Base-by-base conservation (phyloP, 2,888 invertebrate species). In the Brachynemurus nebulosus region DNA sequence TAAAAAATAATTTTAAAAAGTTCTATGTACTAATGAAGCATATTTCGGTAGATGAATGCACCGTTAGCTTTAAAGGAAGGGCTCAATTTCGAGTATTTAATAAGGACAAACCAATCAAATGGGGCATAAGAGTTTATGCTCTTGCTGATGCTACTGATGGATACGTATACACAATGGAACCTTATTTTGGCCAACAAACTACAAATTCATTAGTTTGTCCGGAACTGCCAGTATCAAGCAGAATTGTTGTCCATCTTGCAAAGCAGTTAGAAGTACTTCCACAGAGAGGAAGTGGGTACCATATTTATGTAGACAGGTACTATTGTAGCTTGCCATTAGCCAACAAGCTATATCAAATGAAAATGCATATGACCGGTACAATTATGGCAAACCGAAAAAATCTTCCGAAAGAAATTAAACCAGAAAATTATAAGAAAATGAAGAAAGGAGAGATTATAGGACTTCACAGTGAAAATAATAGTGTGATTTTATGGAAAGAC, bases 101-200 rank as follows among this genome's bases (percentile, higher is more conserved):
- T n/a, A n/a, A n/a, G n/a, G n/a, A n/a, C n/a, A n/a, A n/a, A n/a
- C n/a, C n/a, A n/a, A n/a, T n/a, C n/a, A n/a, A n/a, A n/a, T 48
- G 27, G 27, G 27, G 27, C 11, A 50, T 47, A 12, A 11, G 38
- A 40, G 25, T 46, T 30, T 48, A 50, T 49, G 44, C 45, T 44
- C 44, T 52, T 44, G 47, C 43, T 41, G 50, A 49, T 40, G 44
- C 51, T n/a, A 42, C 14, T 39, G 49, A 47, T 21, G 50, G 51
- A 21, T 53, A 51, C 38, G 45, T 53, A 40, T 53, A 47, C 44
- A 37, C 45, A 21, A 48, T 54, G 44, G 50, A 53, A 33, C 51
- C 52, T 23, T 52, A 54, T 47, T 54, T 52, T 43, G 51, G 51
- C 35, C 47, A 40, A 17, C 37, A 49, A 23, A 54, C 50, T 23